Evolutionary conservation across 1,140 invertebrate genomes (phyloP), one percentile per base, ranked within the genome.

Genomic region (Scaptomyza graminum): DNA sequence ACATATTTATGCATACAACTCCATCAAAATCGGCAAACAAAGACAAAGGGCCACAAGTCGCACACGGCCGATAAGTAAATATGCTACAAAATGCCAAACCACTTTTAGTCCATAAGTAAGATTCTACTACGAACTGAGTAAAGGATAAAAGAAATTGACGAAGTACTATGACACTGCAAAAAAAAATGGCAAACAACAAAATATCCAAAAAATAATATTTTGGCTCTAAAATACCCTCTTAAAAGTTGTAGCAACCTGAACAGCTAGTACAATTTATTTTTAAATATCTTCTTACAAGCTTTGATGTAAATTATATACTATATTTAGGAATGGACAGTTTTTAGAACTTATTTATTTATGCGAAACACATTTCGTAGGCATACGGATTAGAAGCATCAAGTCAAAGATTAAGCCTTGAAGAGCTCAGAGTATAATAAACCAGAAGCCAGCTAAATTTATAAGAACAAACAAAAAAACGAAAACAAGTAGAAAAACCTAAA

Each of bases 1-100:
- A 88, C 84, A 88, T 85, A 75, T 89, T 89, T 88, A 88, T 88
- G 83, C 83, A 88, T 83, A 82, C 83, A 88, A 88, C 83, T 88
- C 82, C 84, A 88, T 88, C 83, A 88, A 88, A 87, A 88, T 87
- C 65, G 83, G 65, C 78, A 64, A 52, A 16, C 25, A 37, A 31
- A 50, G n/a, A n/a, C n/a, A n/a, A n/a, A n/a, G n/a, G n/a, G n/a
- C n/a, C 41, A 64, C 39, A 50, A 59, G 57, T 50, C 51, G 54
- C 60, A 47, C 65, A 59, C n/a, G 65, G 61, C 55, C 70, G 70
- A 87, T 87, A 87, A 87, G 74, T 87, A 70, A 85, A 85, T 87
- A 85, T 87, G 74, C 82, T 81, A 83, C 76, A 84, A 85, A 83
- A 79, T 84, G 80, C 47, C 72, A 79, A 60, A 73, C 56, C 71